Base-by-base conservation (phyloP, 2,888 invertebrate genomes). In the Agrypnus murinus region DNA sequence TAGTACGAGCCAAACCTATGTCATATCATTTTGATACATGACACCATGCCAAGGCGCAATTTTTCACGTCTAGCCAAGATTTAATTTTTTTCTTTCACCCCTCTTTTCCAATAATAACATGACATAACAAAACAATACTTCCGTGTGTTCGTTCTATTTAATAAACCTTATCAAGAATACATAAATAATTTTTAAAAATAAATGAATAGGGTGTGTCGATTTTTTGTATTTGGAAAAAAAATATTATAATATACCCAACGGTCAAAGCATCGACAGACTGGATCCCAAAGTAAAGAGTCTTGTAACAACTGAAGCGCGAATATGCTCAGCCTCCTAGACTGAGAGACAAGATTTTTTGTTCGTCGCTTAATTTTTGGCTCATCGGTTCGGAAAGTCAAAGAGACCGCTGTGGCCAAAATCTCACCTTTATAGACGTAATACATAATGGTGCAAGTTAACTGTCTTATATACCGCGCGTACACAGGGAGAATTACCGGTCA, bases 381-480 rank as follows among this genome's bases (percentile, higher is more conserved):
- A 81, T 75, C 81, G 85, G 82, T 75, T 81, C 79, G 85, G 84
- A 85, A 85, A 85, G 85, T 85, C 84, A 85, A 85, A 85, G 84
- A 77, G 60, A 73, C 80, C 83, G 81, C 78, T 72, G 71, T 59
- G 72, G 64, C 68, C 69, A 71, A 55, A 69, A 67, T 67, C 57
- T 67, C 71, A 74, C 73, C 73, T 65, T 68, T 70, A 67, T 62
- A 8, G 45, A 25, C 43, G 34, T 14, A 36, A 19, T 50, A 64
- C 64, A 43, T 69, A 58, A 25, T 19, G 31, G 65, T 17, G 19
- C 32, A 45, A 69, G 15, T 36, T 58, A 57, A 48, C 9, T 1
- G 34, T 25, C 14, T 25, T n/a, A 10, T 31, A n/a, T 36, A 40
- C 32, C 34, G 53, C 9, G 50, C 50, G 25, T 43, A 43, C 6